Percentiles rank a stretch among this genome's conserved stretches.
Evolutionary conservation across 2,797 vertebrate species (phyloP).

Genomic region (Anisognathus igniventris): DNA sequence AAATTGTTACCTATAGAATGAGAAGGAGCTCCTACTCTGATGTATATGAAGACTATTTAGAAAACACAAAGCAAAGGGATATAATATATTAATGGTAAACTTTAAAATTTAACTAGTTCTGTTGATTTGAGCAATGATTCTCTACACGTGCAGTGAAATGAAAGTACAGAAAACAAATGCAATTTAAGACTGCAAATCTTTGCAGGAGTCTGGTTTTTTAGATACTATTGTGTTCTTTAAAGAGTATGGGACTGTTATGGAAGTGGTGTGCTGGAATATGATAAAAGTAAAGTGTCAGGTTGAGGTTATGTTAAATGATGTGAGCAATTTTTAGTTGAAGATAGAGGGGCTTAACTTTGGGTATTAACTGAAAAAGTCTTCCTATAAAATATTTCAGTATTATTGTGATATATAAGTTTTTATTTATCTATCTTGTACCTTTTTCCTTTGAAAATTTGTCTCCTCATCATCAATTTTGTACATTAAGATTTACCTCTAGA

Average conservation of each 20-base stretch:
- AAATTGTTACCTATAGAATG: not conserved
- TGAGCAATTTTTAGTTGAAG: not conserved
- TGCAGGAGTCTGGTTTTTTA: not conserved
- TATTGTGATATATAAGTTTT: not conserved
- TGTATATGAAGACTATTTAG: not conserved
- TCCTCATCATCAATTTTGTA: not conserved
- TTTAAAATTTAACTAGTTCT: not conserved
- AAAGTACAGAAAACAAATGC: not conserved
- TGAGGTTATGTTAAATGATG: not conserved
- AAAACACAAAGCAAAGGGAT: not conserved
- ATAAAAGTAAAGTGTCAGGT: not conserved
- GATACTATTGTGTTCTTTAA: not conserved
- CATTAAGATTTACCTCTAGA: not conserved
- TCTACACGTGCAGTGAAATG: not conserved
- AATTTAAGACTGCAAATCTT: not conserved
- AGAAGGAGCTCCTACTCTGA: not conserved
- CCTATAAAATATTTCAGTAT: not conserved
- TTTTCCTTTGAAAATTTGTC: not conserved
- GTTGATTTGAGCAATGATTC: not conserved
- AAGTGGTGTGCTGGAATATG: not conserved
- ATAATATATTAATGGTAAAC: not conserved
- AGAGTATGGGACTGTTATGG: not conserved
- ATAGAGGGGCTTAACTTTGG: not conserved
- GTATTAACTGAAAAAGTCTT: not conserved
- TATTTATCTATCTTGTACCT: rapidly evolving